Evolutionary conservation across 2,888 invertebrate species (phyloP), one percentile per base, ranked within the genome.

Genomic region (Perdita meconis): DNA sequence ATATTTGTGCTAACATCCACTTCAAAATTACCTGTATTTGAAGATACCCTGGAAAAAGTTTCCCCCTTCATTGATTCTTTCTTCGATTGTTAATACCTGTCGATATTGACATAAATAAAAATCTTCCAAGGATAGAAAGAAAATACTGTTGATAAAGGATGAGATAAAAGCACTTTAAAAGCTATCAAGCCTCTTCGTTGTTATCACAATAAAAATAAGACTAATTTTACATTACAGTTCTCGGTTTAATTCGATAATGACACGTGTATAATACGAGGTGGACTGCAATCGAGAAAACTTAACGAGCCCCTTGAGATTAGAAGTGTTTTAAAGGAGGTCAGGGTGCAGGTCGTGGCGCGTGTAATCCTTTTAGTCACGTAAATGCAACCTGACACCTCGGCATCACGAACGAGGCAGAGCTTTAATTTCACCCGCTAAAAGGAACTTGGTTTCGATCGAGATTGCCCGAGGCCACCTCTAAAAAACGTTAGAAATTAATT

Each of bases 341-440:
- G 30, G 24, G 6, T 22, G 30, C 24, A 26, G 47, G 8, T 53
- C 47, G 16, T 19, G 12, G 47, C 44, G 55, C 22, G 12, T 13
- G 60, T 61, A 47, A 72, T 56, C 57, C 65, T 51, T 61, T 60
- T 55, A 56, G 55, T 53, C 55, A 10, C 40, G 56, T 42, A 44
- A 72, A 53, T 26, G 44, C 30, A 60, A 69, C 57, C 8, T 13
- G 38, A 72, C 53, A 30, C 38, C 44, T 56, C 8, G 22, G 0
- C 30, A n/a, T 22, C n/a, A 47, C 61, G 19, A 22, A 10, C 51
- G 12, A 50, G 0, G 38, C 24, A n/a, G 16, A 13, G 12, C 36
- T 67, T 50, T 36, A 68, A 71, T 59, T 59, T 36, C 38, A n/a
- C 30, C 47, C 38, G 30, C 19, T 50, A 19, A 64, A 51, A 51